These are phyloP conservation scores for Chaetodon auriga DNA, from an alignment of 2,113 vertebrate genomes.

Conservation along the genomic window DNA sequence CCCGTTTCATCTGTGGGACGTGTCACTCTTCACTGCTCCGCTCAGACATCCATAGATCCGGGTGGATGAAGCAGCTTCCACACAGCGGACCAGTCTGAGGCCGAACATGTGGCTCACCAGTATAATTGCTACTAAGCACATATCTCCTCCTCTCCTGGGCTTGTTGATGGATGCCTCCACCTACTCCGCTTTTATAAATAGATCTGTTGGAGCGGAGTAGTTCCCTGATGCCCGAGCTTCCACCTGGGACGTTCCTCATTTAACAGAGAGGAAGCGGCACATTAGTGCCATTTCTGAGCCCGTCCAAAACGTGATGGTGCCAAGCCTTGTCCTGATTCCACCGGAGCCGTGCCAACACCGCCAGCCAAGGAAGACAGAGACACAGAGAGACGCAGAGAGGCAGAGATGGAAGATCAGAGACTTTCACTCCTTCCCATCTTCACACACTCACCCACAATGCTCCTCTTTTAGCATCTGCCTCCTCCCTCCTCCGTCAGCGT, in stretches of 20 bases:
- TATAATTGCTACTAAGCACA: constrained; percentile 1
- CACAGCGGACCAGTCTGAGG: not conserved
- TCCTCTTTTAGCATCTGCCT: constrained; percentile 29
- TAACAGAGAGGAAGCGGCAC: constrained; percentile 56
- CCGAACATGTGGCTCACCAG: not conserved
- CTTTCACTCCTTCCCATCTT: constrained; percentile 21
- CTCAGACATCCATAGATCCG: not conserved
- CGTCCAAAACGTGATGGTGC: constrained; percentile 44
- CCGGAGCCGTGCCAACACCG: constrained; percentile 46
- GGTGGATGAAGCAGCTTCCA: not conserved
- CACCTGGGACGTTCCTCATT: constrained; percentile 60
- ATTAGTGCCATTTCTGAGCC: constrained; percentile 63
- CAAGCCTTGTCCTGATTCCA: constrained; percentile 45
- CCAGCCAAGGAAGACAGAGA: constrained; percentile 23
- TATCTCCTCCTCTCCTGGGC: constrained; percentile 4
- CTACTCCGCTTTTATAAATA: constrained; percentile 54
- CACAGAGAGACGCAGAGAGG: not conserved
- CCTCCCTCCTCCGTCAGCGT: not conserved
- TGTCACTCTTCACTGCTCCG: no score
- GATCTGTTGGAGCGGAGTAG: constrained; percentile 43
- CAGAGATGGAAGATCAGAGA: constrained; percentile 30
- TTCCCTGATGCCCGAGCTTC: constrained; percentile 20
- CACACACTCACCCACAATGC: constrained; percentile 14
- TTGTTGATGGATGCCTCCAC: constrained; percentile 35
- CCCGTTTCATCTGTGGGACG: no score